Base-by-base conservation (phyloP, 2,113 vertebrate species). In the Microcebus lehilahytsara region DNA sequence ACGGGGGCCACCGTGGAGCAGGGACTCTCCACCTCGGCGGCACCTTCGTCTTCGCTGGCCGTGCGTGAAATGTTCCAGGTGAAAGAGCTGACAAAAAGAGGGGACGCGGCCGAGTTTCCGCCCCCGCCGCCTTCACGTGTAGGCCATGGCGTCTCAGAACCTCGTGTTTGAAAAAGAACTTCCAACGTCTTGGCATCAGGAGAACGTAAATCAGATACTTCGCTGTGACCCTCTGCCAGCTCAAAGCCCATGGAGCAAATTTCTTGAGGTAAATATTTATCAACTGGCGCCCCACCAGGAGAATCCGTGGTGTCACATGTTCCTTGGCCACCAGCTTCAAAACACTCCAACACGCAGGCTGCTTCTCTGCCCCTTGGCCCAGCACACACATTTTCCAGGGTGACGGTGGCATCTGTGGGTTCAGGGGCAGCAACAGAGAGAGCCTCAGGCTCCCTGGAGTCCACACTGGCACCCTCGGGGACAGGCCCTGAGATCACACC, bases 111-210 rank as follows among this genome's bases (percentile, higher is more conserved):
- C 34, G 93, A 78, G 71, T 89, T 40, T 4, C 81, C 27, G 11
- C 66, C 66, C 2, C 85, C 23, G 11, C 3, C 14, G 6, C 51
- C 95, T 85, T 93, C 17, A 7, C 23, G 32, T 0, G 74, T 85
- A 53, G 97, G 60, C 66, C 3, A 92, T 51, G 85, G 49, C 66
- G 23, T 40, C 96, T 91, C 97, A 91, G 93, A 32, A 42, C 93
- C 95, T 75, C 40, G 97, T 56, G 93, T 69, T 0, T 74, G 98
- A 30, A 25, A 32, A 86, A 97, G 95, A 83, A 92, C 89, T 67
- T 97, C 98, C 95, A 89, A 86, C 19, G 77, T 95, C 95, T 96
- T 88, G 83, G 98, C 97, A 77, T 96, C 96, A 40, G 96, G 85
- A 75, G 95, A 78, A 83, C 91, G 94, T 95, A 97, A 53, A 97